These are phyloP conservation scores for Motacilla alba DNA, from an alignment of 2,113 vertebrate species.

Conservation along the genomic window DNA sequence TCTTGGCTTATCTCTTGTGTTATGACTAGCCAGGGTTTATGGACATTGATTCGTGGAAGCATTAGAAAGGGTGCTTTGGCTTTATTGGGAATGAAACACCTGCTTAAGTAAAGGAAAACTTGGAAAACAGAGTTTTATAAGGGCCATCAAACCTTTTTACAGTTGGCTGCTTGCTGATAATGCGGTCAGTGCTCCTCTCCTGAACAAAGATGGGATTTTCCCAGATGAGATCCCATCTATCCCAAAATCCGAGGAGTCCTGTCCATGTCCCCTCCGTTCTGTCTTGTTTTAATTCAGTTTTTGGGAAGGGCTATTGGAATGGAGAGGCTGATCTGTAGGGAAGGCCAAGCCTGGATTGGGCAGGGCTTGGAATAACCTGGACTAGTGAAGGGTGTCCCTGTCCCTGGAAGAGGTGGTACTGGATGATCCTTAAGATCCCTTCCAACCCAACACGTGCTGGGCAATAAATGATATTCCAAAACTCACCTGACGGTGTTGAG, in stretches of 20 bases:
- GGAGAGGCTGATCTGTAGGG: neutral
- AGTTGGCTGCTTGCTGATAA: neutral
- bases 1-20: constrained; percentile 1
- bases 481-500: fast-evolving
- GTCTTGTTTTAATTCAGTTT: neutral
- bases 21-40: neutral
- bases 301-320: neutral
- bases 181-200: neutral
- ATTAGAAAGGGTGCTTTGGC: neutral
- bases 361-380: neutral
- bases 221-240: neutral
- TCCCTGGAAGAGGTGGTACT: neutral
- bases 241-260: neutral
- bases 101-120: neutral
- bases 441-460: neutral
- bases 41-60: neutral
- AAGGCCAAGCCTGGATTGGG: neutral
- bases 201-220: neutral
- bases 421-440: neutral
- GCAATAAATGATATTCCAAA: neutral
- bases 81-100: constrained; percentile 12
- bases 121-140: fast-evolving
- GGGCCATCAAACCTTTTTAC: neutral
- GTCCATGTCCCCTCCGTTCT: neutral
- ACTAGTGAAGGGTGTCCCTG: neutral